A percentile compares a stretch with the other conserved stretches of the same genome.
Evolutionary conservation across 2,113 vertebrate genomes (phyloP).

Genomic region (Cervus canadensis): DNA sequence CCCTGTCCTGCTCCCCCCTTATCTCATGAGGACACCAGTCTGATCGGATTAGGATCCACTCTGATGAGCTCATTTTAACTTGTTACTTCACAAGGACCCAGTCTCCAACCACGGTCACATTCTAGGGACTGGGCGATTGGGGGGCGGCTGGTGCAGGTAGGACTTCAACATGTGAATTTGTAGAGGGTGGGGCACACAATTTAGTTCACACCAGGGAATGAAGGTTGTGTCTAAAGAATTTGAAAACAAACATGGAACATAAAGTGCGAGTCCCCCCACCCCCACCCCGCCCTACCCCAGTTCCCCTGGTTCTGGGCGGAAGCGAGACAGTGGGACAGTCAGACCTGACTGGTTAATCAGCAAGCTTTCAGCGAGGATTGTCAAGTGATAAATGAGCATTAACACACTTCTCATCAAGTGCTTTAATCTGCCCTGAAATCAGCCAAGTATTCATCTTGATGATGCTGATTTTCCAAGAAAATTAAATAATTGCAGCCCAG

Average conservation of each 20-base stretch:
- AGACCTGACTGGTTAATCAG: not conserved
- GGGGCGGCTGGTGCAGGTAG: too few relatives aligned
- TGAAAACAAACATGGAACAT: not conserved
- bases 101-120: fast-evolving
- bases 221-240: not conserved
- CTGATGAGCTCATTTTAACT: not conserved
- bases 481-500: slow-evolving; percentile 52
- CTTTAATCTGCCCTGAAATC: slow-evolving; percentile 31
- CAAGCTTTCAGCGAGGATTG: not conserved
- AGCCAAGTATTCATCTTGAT: slow-evolving; percentile 18
- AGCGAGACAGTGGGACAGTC: fast-evolving
- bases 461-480: slow-evolving; percentile 43
- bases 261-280: fast-evolving
- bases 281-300: fast-evolving
- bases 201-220: not conserved
- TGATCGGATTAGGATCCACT: fast-evolving
- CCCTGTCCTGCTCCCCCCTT: too few relatives aligned
- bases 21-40: too few relatives aligned
- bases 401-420: not conserved
- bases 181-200: fast-evolving
- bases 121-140: not conserved
- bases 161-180: fast-evolving
- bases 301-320: not conserved
- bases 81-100: fast-evolving
- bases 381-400: not conserved